Percentiles rank a stretch among this genome's conserved stretches.
Evolutionary conservation across 2,113 vertebrate genomes (phyloP).

Genomic region (Mugil cephalus): DNA sequence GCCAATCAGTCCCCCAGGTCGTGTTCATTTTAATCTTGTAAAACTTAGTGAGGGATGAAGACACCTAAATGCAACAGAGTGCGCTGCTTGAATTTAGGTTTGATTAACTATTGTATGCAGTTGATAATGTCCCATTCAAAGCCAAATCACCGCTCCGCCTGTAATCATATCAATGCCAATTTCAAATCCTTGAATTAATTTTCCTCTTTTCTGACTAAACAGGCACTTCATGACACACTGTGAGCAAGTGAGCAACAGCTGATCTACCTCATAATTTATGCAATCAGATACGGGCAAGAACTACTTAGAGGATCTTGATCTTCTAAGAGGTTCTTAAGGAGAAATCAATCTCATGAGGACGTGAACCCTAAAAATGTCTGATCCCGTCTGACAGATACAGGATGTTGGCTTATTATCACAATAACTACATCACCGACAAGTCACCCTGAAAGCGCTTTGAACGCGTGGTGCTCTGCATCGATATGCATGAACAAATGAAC

Average conservation of each 20-base stretch:
- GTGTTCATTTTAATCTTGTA: neutral
- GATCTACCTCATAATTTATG: constrained; percentile 50
- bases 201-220: constrained; percentile 28
- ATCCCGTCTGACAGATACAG: constrained; percentile 37
- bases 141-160: constrained; percentile 11
- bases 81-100: constrained; percentile 28
- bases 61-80: constrained; percentile 4
- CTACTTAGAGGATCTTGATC: constrained; percentile 32
- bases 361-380: constrained; percentile 15
- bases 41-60: constrained; percentile 6
- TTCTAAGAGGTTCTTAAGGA: constrained; percentile 34
- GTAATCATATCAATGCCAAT: constrained; percentile 38
- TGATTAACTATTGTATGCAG: constrained; percentile 56
- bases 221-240: constrained; percentile 32
- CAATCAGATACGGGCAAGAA: constrained; percentile 40
- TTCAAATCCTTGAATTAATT: constrained; percentile 46
- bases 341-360: constrained; percentile 33
- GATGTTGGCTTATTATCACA: constrained; percentile 20
- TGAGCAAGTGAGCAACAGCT: constrained; percentile 31
- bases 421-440: constrained; percentile 18
- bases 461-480: neutral
- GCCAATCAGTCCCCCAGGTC: neutral
- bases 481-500: constrained; percentile 46
- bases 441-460: constrained; percentile 3
- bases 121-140: constrained; percentile 49